Base-by-base conservation (phyloP, 2,888 invertebrate species). In the Clepsis dumicolana region DNA sequence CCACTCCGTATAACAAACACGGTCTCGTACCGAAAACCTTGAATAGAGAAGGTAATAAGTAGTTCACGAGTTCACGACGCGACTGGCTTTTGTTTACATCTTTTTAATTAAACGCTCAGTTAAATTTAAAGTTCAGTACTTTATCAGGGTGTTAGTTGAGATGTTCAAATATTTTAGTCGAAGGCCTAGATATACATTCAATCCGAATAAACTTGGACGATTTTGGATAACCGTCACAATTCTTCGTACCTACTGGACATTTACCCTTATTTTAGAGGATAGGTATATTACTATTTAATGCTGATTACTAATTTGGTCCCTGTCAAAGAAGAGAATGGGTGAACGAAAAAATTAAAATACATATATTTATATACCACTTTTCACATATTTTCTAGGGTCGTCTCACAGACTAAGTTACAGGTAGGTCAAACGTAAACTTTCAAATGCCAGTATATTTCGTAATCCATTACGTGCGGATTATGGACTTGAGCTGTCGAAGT, bases 401-500 rank as follows among this genome's bases (percentile, higher is more conserved):
- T n/a, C n/a, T n/a, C n/a, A n/a, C n/a, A n/a, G 8, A 32, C n/a
- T 38, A 4, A 38, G 5, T 38, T 38, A 38, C 8, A 0, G 8
- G 8, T 16, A 21, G 4, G 4, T 21, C 12, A 48, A 21, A 12
- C 12, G 3, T 4, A 48, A 21, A 48, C 48, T 21, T 32, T 53
- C 8, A 29, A n/a, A 21, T 24, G 14, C 38, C 14, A 48, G 53
- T 53, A 5, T 41, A 50, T 62, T 67, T 62, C 56, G 61, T 50
- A 62, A 67, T 67, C 32, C 18, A 18, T 48, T 60, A 18, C 62
- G 61, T 62, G 54, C 38, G 29, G n/a, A 41, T 38, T 52, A 57
- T 63, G 57, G 63, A 63, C 67, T 67, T 67, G 67, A 67, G 41
- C 35, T 24, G 50, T 67, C 67, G 32, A 56, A 57, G 2, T 25